phyloP scores from a whole-genome alignment of 1,140 invertebrate genomes.

The Cryptotermes secundus region DNA sequence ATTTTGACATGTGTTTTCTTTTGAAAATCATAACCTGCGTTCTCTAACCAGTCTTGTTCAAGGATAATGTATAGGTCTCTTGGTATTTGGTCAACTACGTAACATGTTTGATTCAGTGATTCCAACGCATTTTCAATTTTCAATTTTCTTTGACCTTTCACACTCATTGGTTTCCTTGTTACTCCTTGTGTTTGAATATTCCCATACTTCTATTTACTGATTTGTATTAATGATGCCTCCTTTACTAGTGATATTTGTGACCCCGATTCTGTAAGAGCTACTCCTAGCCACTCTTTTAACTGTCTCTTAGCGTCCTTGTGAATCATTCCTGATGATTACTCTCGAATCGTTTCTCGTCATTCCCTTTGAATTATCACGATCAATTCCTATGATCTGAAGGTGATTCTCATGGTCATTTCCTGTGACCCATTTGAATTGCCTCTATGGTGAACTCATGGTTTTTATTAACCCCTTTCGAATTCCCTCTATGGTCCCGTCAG shows the following conservation, averaged over 20 bases:
- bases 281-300: not conserved
- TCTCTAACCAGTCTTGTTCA: conserved; percentile 13
- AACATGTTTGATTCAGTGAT: not conserved
- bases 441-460: no score
- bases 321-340: no score
- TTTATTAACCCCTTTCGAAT: no score
- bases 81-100: not conserved
- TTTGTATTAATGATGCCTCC: not conserved
- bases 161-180: not conserved
- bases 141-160: not conserved
- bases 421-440: no score
- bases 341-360: no score
- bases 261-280: not conserved
- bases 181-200: not conserved
- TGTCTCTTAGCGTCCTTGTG: no score
- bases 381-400: no score
- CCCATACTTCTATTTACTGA: not conserved
- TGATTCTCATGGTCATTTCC: no score
- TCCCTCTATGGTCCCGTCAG: not conserved
- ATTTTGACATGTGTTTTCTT: not conserved
- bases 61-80: not conserved
- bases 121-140: not conserved
- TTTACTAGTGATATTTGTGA: not conserved
- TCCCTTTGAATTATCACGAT: no score
- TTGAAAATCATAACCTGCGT: not conserved